Evolutionary conservation across 2,113 vertebrate species (phyloP), one percentile per base, ranked within the genome.

Genomic region (Microtus ochrogaster): DNA sequence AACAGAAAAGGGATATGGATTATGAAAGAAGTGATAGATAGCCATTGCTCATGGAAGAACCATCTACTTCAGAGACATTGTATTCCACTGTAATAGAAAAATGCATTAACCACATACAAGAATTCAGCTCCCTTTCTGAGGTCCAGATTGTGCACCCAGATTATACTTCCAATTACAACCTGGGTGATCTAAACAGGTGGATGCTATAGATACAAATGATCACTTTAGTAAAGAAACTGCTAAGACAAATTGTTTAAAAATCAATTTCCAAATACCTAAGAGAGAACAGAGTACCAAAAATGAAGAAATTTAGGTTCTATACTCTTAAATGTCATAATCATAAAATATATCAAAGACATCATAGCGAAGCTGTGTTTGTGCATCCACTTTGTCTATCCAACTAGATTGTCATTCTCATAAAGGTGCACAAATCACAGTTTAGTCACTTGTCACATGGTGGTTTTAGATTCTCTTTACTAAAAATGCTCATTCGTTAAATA

Each of bases 161-260:
- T 55, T 84, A 6, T 92, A 55, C 22, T 88, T 49, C 30, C 33
- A 61, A 95, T 77, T 89, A 87, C 92, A 94, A 94, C 68, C 30
- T 90, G 63, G 82, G 1, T 3, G 63, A 55, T 95, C 36, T 30
- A 78, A 26, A 91, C 93, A 90, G 21, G 74, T 95, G 58, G 84
- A 73, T 90, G 66, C 26, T 89, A 13, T 91, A 92, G 88, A 85
- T 82, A 96, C 39, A 33, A 22, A n/a, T 78, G 9, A 94, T 89
- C 73, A 90, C 52, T 90, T 89, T 92, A 95, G 72, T 72, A 94
- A 94, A 78, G 65, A 95, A 89, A 94, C 36, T 63, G 5, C 55
- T 78, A 74, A 4, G 73, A 92, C 82, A 89, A 86, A 94, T 94
- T 7, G 91, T 86, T 91, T 96, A 78, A 97, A 98, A 96, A 86